Percentiles rank a stretch among this genome's conserved stretches.
Evolutionary conservation across 2,797 vertebrate genomes (phyloP).

Genomic region (Zalophus californianus): DNA sequence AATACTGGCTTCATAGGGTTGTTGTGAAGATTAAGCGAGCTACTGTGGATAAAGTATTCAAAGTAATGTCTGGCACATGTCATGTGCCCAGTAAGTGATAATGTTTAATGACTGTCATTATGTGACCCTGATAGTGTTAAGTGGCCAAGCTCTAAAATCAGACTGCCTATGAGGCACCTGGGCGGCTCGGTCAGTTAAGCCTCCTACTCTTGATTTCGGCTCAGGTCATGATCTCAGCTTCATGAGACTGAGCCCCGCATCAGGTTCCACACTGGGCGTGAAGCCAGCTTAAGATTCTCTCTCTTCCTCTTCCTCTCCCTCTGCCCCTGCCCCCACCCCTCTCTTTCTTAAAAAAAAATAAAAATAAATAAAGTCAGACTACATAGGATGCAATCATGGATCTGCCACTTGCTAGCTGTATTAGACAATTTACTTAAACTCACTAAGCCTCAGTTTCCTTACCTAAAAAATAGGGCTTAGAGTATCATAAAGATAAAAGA

Average conservation of each 20-base stretch:
- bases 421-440: slow-evolving; percentile 31
- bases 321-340: neutral
- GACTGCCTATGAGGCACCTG: neutral
- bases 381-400: neutral
- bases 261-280: neutral
- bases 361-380: slow-evolving; percentile 11
- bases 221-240: neutral
- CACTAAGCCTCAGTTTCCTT: slow-evolving; percentile 9
- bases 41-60: slow-evolving; percentile 33
- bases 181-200: neutral
- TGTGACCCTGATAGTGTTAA: slow-evolving; percentile 4
- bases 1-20: neutral
- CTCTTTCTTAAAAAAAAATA: too few species aligned
- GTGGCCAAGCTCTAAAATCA: slow-evolving; percentile 30
- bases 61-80: neutral
- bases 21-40: slow-evolving; percentile 10
- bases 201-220: neutral
- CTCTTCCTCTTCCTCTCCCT: neutral
- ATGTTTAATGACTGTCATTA: slow-evolving; percentile 53
- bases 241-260: neutral
- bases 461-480: neutral
- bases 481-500: slow-evolving; percentile 34
- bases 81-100: slow-evolving; percentile 4
- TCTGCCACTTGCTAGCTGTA: neutral
- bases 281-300: neutral